These are phyloP conservation scores for Labeo rohita DNA, from an alignment of 2,113 vertebrate species.

Conservation along the genomic window DNA sequence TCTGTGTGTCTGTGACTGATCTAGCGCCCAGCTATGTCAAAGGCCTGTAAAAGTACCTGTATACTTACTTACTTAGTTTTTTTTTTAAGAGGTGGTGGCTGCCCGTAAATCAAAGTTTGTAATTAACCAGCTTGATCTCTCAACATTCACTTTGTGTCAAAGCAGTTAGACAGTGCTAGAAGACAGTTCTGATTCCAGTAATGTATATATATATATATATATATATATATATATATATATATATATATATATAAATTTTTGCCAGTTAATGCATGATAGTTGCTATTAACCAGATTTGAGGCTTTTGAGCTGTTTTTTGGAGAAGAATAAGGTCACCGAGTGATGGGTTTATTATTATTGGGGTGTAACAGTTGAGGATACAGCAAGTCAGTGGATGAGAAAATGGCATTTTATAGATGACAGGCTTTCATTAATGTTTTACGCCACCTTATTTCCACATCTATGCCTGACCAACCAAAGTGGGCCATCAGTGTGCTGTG, in stretches of 20 bases:
- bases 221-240: too few relatives aligned
- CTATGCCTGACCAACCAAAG: constrained; percentile 66
- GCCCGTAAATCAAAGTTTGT: too few relatives aligned
- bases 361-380: constrained; percentile 50
- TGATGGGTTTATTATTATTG: background rate
- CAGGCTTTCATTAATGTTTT: constrained; percentile 75
- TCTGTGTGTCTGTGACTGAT: constrained; percentile 42
- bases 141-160: too few relatives aligned
- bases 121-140: too few relatives aligned
- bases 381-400: constrained; percentile 50
- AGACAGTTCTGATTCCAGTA: background rate
- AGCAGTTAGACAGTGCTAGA: too few relatives aligned
- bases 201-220: too few relatives aligned
- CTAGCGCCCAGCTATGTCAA: constrained; percentile 28
- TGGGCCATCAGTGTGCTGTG: constrained; percentile 61
- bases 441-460: constrained; percentile 67
- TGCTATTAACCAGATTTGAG: constrained; percentile 5
- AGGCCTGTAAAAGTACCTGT: background rate
- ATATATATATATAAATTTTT: too few relatives aligned
- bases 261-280: background rate
- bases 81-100: too few relatives aligned
- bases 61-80: too few relatives aligned
- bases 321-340: constrained; percentile 15
- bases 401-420: constrained; percentile 61
- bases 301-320: background rate